Percentiles rank a stretch among this genome's conserved stretches.
Conservation (phyloP, 2,797 vertebrate species). For the Sebastes itinus region DNA sequence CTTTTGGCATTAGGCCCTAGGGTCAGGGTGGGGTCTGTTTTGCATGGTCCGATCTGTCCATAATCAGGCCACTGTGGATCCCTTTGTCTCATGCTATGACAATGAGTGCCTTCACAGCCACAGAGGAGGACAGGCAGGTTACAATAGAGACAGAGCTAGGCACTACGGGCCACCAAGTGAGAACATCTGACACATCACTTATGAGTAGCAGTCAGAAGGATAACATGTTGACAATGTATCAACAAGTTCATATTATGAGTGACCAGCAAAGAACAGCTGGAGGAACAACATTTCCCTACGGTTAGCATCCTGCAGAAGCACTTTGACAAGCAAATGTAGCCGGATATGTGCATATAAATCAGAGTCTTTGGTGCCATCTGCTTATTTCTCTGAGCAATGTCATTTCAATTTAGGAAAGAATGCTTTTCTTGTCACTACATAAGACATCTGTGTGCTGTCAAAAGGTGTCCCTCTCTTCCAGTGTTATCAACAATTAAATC, state of each 20-base stretch:
- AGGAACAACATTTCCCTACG: constrained; percentile 58
- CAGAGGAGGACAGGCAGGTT: constrained; percentile 28
- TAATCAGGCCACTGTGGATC: constrained; percentile 59
- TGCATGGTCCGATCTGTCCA: constrained; percentile 64
- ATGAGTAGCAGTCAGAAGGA: not conserved
- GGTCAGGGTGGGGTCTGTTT: constrained; percentile 62
- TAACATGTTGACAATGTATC: not conserved
- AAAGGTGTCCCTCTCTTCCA: not conserved
- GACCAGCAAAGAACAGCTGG: constrained; percentile 30
- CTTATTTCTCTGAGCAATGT: constrained; percentile 2
- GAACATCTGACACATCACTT: constrained; percentile 9
- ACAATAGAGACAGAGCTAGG: not conserved
- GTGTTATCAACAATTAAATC: not conserved
- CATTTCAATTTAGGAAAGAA: not conserved
- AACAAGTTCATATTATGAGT: constrained; percentile 1
- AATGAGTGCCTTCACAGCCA: constrained; percentile 66
- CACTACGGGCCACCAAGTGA: constrained; percentile 15
- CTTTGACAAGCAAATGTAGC: constrained; percentile 81
- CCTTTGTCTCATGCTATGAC: constrained; percentile 64
- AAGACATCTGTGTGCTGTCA: not conserved
- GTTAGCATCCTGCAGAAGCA: constrained; percentile 57
- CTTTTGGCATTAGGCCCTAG: constrained; percentile 29
- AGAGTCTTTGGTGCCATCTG: not conserved
- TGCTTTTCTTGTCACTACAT: not conserved
- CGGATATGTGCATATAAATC: constrained; percentile 47